Evolutionary conservation across 2,113 vertebrate genomes (phyloP), one percentile per base, ranked within the genome.

Genomic region (Notechis scutatus): DNA sequence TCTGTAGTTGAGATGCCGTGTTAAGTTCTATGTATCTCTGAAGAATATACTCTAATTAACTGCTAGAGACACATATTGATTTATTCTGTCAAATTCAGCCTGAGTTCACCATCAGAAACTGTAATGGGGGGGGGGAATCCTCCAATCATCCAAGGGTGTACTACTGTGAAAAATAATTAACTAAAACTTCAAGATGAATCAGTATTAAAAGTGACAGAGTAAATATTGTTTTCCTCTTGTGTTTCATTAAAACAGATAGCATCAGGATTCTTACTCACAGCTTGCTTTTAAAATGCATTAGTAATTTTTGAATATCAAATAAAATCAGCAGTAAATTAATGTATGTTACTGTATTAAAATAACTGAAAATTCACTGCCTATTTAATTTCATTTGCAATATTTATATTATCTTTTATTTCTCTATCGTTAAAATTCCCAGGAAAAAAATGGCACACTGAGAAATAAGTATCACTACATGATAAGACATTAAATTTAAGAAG

Each of bases 201-300:
- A 55, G 34, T 59, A 88, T 89, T 11, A 54, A 26, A 92, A 94
- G 45, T 15, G 45, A 85, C 90, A 96, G 39, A 93, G 90, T 29
- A 95, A 93, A 93, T 85, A 81, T 8, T 61, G 9, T 61, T 94
- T 92, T 94, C 56, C 90, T 94, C 88, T 61, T 88, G 87, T 26
- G 54, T 90, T 95, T 95, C 92, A 91, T 90, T 92, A 92, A 95
- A 94, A 88, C 54, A 87, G 52, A 74, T 42, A 85, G 69, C 52
- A 90, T 45, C 45, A 61, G 26, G n/a, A 87, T 59, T 94, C 93
- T 91, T 69, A 87, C 93, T 85, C 59, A 91, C 86, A n/a, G 5
- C 26, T 57, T 89, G 90, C 61, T 90, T 59, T 88, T 87, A 94
- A 94, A 93, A 92, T 23, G 29, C 90, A 93, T 90, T 89, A 94